These are phyloP conservation scores for Manduca sexta DNA, from an alignment of 1,140 invertebrate species.

Conservation along the genomic window DNA sequence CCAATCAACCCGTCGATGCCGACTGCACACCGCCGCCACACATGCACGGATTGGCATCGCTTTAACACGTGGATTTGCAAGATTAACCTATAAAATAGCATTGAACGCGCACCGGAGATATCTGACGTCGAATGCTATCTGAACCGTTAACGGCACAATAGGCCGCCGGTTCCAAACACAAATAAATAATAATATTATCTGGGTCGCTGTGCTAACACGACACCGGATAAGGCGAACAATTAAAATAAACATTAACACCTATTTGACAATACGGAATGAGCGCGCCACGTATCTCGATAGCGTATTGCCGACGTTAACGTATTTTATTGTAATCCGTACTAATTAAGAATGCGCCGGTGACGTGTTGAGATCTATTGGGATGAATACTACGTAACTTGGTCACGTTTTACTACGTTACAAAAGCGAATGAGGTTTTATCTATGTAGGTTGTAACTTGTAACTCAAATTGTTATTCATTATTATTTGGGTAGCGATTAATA, in stretches of 20 bases:
- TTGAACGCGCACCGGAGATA: background rate
- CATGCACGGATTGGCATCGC: background rate
- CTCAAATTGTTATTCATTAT: constrained; percentile 34
- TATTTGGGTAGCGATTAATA: constrained; percentile 13
- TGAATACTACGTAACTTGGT: constrained; percentile 32
- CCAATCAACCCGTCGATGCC: constrained; percentile 22
- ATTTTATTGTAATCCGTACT: constrained; percentile 21
- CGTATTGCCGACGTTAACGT: constrained; percentile 19
- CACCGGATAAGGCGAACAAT: constrained; percentile 44
- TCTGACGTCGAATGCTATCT: constrained; percentile 22
- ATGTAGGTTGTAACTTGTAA: constrained; percentile 36
- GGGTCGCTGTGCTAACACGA: constrained; percentile 39
- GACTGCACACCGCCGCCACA: background rate
- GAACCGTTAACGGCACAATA: constrained; percentile 48
- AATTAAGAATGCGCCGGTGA: constrained; percentile 23
- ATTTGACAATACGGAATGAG: constrained; percentile 18
- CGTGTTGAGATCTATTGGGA: constrained; percentile 12
- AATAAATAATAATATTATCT: constrained; percentile 36
- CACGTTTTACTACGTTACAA: constrained; percentile 28
- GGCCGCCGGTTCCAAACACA: constrained; percentile 24
- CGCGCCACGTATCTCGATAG: constrained; percentile 19
- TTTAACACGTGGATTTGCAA: background rate
- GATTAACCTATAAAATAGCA: background rate
- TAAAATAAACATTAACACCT: constrained; percentile 35
- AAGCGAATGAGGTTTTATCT: constrained; percentile 29